A percentile compares a stretch with the other conserved stretches of the same genome.
These are phyloP conservation scores for Diachasmimorpha longicaudata DNA, from an alignment of 1,140 invertebrate species.

Conservation along the genomic window DNA sequence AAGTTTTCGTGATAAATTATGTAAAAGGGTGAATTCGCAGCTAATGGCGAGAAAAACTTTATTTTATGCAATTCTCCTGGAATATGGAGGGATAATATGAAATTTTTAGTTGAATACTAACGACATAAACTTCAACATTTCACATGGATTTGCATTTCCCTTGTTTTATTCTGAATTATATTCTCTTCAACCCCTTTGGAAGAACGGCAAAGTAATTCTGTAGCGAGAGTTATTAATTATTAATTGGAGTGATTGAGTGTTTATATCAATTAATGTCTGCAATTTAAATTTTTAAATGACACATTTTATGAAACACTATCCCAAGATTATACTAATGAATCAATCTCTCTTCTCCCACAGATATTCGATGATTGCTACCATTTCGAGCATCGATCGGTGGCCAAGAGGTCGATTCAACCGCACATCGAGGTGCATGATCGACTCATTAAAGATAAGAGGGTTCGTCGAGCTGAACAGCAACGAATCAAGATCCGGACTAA, in stretches of 20 bases:
- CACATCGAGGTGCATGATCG: constrained; percentile 71
- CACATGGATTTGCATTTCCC: too few species aligned
- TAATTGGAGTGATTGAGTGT: too few species aligned
- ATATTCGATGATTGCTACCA: constrained; percentile 83
- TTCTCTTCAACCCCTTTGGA: too few species aligned
- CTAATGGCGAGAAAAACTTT: background rate
- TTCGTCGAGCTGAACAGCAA: constrained; percentile 77
- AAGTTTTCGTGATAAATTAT: background rate
- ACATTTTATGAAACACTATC: too few species aligned
- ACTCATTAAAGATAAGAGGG: constrained; percentile 73
- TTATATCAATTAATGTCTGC: too few species aligned
- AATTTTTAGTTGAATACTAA: too few species aligned
- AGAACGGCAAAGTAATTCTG: too few species aligned
- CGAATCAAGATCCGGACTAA: constrained; percentile 72
- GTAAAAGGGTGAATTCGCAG: background rate
- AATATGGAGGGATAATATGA: background rate
- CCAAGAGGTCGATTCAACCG: constrained; percentile 74
- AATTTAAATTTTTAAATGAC: too few species aligned
- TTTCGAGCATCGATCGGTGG: constrained; percentile 76
- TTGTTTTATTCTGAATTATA: too few species aligned
- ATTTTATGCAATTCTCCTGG: background rate
- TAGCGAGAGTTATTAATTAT: too few species aligned
- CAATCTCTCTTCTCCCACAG: constrained; percentile 64
- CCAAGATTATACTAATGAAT: too few species aligned
- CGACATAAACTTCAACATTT: too few species aligned